phyloP scores from a whole-genome alignment of 2,888 invertebrate species.

The Euplagia quadripunctaria region DNA sequence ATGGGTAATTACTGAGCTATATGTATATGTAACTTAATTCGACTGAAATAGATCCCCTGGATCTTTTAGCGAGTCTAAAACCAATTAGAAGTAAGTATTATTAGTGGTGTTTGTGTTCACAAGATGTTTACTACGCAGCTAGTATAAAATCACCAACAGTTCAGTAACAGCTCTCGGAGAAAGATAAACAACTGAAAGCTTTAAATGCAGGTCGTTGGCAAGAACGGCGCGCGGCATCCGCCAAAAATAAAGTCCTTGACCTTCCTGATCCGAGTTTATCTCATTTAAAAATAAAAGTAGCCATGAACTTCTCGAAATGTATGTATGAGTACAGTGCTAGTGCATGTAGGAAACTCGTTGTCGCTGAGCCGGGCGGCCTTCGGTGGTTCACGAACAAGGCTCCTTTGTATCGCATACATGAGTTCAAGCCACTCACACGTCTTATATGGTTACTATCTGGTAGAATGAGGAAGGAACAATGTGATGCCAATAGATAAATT shows the following conservation, averaged over 20 bases:
- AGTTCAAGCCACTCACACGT: constrained; percentile 46
- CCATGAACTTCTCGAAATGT: constrained; percentile 81
- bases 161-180: constrained; percentile 53
- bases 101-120: constrained; percentile 52
- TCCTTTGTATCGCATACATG: constrained; percentile 71
- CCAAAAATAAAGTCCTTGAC: constrained; percentile 85
- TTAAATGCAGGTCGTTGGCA: constrained; percentile 75
- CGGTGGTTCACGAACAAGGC: constrained; percentile 84
- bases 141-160: constrained; percentile 57
- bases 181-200: constrained; percentile 63
- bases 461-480: constrained; percentile 52
- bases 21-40: constrained; percentile 15
- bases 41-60: constrained; percentile 32
- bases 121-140: constrained; percentile 63
- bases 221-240: constrained; percentile 68
- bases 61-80: constrained; percentile 19
- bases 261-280: constrained; percentile 77
- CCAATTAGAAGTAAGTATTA: constrained; percentile 30
- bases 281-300: constrained; percentile 81
- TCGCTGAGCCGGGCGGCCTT: constrained; percentile 77
- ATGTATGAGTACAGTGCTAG: constrained; percentile 71
- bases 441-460: constrained; percentile 35
- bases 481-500: constrained; percentile 38
- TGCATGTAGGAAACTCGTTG: constrained; percentile 75
- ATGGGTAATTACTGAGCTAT: constrained; percentile 24